phyloP scores from a whole-genome alignment of 2,113 vertebrate genomes.

The Echinops telfairi region DNA sequence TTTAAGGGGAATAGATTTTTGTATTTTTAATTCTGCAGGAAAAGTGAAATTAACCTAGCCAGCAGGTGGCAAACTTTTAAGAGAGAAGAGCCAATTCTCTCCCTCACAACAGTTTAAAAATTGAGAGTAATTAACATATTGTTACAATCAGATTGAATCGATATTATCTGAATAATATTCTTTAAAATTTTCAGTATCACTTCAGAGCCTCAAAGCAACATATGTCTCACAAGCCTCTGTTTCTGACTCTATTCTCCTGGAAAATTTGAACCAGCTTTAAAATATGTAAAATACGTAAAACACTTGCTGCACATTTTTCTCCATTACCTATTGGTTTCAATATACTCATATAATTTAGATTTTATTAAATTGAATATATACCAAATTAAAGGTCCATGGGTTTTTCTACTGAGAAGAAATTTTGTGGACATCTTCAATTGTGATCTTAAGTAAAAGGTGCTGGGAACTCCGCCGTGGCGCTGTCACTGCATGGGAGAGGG shows the following conservation, averaged over 20 bases:
- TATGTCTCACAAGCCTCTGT: too few species aligned
- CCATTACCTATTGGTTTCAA: background rate
- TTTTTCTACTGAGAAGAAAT: background rate
- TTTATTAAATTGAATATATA: slow-evolving; percentile 15
- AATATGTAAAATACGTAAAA: slow-evolving; percentile 10
- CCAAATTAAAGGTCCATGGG: background rate
- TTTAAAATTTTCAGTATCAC: too few species aligned
- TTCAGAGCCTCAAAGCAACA: too few species aligned
- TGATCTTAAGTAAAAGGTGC: background rate
- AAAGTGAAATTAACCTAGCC: slow-evolving; percentile 19
- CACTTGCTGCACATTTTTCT: background rate
- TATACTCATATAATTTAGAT: background rate
- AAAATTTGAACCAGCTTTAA: slow-evolving; percentile 20
- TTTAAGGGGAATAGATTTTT: background rate
- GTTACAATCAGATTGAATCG: too few species aligned
- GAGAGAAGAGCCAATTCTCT: too few species aligned
- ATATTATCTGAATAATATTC: too few species aligned
- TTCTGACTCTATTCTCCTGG: too few species aligned
- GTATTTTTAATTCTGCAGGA: background rate
- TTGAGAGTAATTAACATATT: too few species aligned
- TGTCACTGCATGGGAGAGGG: background rate
- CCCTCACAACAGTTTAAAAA: too few species aligned
- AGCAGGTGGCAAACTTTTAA: too few species aligned
- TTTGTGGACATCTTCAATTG: background rate
- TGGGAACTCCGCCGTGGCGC: background rate